phyloP scores from a whole-genome alignment of 2,888 invertebrate species.

The Ditylenchus weischeri region DNA sequence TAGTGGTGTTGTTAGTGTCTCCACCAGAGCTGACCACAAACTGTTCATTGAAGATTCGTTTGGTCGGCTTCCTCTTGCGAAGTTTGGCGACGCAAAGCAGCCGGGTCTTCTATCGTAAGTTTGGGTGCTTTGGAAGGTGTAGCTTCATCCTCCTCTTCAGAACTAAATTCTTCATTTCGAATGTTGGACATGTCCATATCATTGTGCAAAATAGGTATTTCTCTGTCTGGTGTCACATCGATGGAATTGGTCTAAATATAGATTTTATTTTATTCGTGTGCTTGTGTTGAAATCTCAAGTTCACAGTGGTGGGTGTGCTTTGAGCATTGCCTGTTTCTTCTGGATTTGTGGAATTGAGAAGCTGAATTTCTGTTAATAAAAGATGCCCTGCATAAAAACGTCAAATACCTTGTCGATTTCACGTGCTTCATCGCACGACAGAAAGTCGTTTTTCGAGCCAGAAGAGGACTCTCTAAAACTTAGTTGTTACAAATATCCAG shows the following conservation, averaged over 20 bases:
- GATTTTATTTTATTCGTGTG: no score
- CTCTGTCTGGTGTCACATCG: neutral
- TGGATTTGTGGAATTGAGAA: no score
- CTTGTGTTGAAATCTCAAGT: no score
- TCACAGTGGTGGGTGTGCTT: no score
- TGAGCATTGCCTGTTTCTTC: no score
- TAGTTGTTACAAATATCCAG: no score
- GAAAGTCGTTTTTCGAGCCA: neutral
- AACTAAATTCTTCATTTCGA: neutral
- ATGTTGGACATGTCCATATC: neutral
- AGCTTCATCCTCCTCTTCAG: constrained; percentile 2
- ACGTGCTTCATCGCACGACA: constrained; percentile 5
- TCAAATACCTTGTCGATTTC: neutral
- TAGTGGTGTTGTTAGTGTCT: neutral
- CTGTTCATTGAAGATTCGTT: constrained; percentile 8
- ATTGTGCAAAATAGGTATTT: neutral
- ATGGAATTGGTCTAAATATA: constrained; percentile 2
- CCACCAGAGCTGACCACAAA: constrained; percentile 1
- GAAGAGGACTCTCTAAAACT: no score
- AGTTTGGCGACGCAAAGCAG: neutral
- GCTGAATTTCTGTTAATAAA: no score
- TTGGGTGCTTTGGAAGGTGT: constrained; percentile 1
- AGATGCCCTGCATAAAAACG: no score
- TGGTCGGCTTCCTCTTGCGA: constrained; percentile 10
- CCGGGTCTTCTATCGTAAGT: neutral